These are phyloP conservation scores for Bradypodion pumilum DNA, from an alignment of 2,797 vertebrate species.

Conservation along the genomic window DNA sequence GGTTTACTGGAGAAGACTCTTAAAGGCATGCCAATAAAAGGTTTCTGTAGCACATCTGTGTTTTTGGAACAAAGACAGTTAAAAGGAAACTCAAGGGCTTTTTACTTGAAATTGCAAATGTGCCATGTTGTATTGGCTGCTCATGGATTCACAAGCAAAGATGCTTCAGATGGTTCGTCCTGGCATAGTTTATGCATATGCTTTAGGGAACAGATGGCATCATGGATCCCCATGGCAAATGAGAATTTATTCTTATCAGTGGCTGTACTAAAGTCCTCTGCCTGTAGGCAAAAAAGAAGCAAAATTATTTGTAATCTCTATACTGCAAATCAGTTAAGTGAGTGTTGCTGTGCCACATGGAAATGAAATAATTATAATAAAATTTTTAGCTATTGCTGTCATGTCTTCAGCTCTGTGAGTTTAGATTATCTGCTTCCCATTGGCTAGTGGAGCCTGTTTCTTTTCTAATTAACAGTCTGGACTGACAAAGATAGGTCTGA, in stretches of 20 bases:
- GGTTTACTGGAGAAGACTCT: slow-evolving; percentile 42
- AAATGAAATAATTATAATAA: slow-evolving; percentile 51
- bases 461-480: slow-evolving; percentile 46
- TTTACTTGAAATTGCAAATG: slow-evolving; percentile 74
- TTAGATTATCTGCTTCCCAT: slow-evolving; percentile 43
- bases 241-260: slow-evolving; percentile 68
- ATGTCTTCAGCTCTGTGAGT: slow-evolving; percentile 41
- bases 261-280: slow-evolving; percentile 64
- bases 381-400: slow-evolving; percentile 34
- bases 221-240: slow-evolving; percentile 68
- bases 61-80: slow-evolving; percentile 67
- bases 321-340: slow-evolving; percentile 57
- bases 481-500: slow-evolving; percentile 22
- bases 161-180: slow-evolving; percentile 73
- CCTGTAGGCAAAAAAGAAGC: slow-evolving; percentile 66
- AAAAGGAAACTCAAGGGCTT: slow-evolving; percentile 69
- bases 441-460: slow-evolving; percentile 20
- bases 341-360: slow-evolving; percentile 47
- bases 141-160: slow-evolving; percentile 63
- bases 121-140: slow-evolving; percentile 65
- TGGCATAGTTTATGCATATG: slow-evolving; percentile 72
- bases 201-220: slow-evolving; percentile 77
- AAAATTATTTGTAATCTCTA: slow-evolving; percentile 56
- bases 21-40: slow-evolving; percentile 51
- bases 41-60: slow-evolving; percentile 62